Base-by-base conservation (phyloP, 2,113 vertebrate genomes). In the Macrotus californicus region DNA sequence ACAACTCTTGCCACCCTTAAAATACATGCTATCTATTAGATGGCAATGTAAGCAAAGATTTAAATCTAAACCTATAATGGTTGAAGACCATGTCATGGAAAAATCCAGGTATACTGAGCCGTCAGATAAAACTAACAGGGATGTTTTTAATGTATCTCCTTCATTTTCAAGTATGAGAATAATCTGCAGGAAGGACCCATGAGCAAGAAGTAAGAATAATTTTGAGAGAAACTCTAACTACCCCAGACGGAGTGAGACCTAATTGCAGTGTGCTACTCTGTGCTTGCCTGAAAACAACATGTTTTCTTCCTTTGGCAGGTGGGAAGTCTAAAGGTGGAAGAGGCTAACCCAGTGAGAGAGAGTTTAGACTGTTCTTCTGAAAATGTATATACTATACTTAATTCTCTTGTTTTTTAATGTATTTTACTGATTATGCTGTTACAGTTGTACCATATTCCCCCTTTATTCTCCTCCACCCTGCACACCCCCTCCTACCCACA, bases 41-140 rank as follows among this genome's bases (percentile, higher is more conserved):
- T 98, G 99, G 99, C 99, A 98, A 97, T 97, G 81, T 98, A 91
- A 92, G 96, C 96, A 97, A 94, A 96, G 46, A 64, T 76, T 97
- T 95, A 75, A 70, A 85, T 76, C 66, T 64, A 82, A 82, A 41
- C 79, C 36, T 5, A 19, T 96, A 77, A 46, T 13, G 39, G 48
- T 77, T 73, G 80, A 89, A 90, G 94, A 94, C 95, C 66, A 21
- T 72, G 41, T 89, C 76, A 86, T 94, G 93, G 83, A 85, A 97
- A 96, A 85, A 96, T 92, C 67, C 85, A 93, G 94, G 92, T 86
- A 96, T 93, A 26, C 12, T 83, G 64, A 97, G 93, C 64, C 94
- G 97, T 97, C 96, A 98, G 98, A 96, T 7, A 94, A 61, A 97
- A 97, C 77, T 84, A 96, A 95, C 93, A 96, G 90, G 94, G 96